A percentile compares a stretch with the other conserved stretches of the same genome.
Conservation (phyloP, 2,888 invertebrate genomes). For the Drepanosiphum platanoidis region DNA sequence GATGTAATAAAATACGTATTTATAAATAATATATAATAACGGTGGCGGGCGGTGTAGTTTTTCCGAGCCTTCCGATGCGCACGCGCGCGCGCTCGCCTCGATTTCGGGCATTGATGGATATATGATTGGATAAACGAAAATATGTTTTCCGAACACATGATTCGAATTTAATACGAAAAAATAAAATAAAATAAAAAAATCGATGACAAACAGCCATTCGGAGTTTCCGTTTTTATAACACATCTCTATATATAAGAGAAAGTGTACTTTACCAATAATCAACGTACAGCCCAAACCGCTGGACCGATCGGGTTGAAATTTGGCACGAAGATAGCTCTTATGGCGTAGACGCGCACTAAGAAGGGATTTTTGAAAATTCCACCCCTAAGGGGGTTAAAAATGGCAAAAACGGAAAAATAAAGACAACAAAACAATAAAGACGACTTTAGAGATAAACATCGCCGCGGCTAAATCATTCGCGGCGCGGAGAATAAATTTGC, state of each 20-base stretch:
- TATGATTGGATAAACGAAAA: constrained; percentile 11
- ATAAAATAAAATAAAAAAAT: too few relatives aligned
- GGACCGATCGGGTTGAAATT: too few relatives aligned
- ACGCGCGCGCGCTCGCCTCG: neutral
- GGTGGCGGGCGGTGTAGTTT: neutral
- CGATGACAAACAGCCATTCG: neutral
- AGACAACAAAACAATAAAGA: neutral
- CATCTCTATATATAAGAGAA: neutral
- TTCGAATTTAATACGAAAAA: constrained; percentile 27
- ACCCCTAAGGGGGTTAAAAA: too few relatives aligned
- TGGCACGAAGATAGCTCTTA: too few relatives aligned
- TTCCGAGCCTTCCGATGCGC: neutral
- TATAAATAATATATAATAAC: neutral
- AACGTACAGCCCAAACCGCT: too few relatives aligned
- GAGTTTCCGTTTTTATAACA: neutral
- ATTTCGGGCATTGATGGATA: neutral
- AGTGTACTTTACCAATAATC: too few relatives aligned
- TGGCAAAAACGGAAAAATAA: neutral
- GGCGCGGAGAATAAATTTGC: neutral
- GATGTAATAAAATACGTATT: too few relatives aligned
- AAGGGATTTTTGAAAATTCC: too few relatives aligned
- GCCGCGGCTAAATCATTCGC: neutral
- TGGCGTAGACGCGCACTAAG: too few relatives aligned
- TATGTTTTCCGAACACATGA: neutral
- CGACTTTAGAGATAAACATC: neutral